Conservation (phyloP, 2,113 vertebrate genomes). For the Pleuronectes platessa region DNA sequence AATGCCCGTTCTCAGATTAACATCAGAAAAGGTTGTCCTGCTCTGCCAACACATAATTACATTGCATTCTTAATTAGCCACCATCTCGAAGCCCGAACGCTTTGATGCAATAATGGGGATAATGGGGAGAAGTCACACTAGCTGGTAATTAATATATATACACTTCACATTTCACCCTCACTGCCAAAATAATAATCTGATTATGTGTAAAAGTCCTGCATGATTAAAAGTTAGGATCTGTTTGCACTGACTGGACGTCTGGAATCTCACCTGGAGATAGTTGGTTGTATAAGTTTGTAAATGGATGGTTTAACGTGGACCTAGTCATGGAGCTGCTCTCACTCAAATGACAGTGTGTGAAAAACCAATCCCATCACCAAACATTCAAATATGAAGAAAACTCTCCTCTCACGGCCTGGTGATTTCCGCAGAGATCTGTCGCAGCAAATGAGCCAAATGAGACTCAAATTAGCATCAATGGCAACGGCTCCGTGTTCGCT, state of each 20-base stretch:
- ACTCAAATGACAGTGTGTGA: constrained; percentile 37
- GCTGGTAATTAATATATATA: neutral
- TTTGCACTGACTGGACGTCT: neutral
- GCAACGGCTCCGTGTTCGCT: constrained; percentile 52
- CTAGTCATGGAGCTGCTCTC: constrained; percentile 21
- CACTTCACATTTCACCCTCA: neutral
- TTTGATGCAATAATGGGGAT: constrained; percentile 26
- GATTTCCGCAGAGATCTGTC: constrained; percentile 54
- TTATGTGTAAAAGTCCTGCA: neutral
- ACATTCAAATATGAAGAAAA: constrained; percentile 38
- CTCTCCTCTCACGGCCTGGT: constrained; percentile 29
- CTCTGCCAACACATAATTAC: constrained; percentile 60
- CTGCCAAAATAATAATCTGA: too few species aligned
- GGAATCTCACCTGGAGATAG: neutral
- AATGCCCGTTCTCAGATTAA: constrained; percentile 62
- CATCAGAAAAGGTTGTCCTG: constrained; percentile 61
- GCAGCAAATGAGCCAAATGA: constrained; percentile 55
- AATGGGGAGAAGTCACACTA: neutral
- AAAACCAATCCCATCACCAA: constrained; percentile 10
- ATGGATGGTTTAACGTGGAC: neutral
- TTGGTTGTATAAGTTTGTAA: constrained; percentile 12
- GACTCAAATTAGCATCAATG: constrained; percentile 67
- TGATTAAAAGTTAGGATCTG: too few species aligned
- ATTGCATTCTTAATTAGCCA: constrained; percentile 56
- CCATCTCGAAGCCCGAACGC: constrained; percentile 38